Conservation (phyloP, 1,140 invertebrate genomes). For the Bombyx mori region ASM3026992v2 NC_085124.1:4187001-4187500, state of each 20-base stretch:
- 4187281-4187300: conserved; percentile 1
- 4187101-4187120: conserved; percentile 16
- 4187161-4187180: conserved; percentile 7
- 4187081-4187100: background rate
- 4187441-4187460: conserved; percentile 15
- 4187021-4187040: conserved; percentile 1
- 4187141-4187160: conserved; percentile 6
- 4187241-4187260: conserved; percentile 37
- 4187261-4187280: conserved; percentile 15
- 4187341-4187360: conserved; percentile 14
- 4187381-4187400: conserved; percentile 39
- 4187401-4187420: conserved; percentile 30
- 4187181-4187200: conserved; percentile 3
- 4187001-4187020: background rate
- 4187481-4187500: too few species aligned
- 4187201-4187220: conserved; percentile 1
- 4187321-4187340: conserved; percentile 35
- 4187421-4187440: conserved; percentile 21
- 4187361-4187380: conserved; percentile 54
- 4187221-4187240: conserved; percentile 9
- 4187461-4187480: conserved; percentile 30
- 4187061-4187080: background rate
- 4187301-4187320: conserved; percentile 23
- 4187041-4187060: background rate
- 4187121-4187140: conserved; percentile 14